phyloP scores from a whole-genome alignment of 2,888 invertebrate genomes.

The Rhagonycha fulva region DNA sequence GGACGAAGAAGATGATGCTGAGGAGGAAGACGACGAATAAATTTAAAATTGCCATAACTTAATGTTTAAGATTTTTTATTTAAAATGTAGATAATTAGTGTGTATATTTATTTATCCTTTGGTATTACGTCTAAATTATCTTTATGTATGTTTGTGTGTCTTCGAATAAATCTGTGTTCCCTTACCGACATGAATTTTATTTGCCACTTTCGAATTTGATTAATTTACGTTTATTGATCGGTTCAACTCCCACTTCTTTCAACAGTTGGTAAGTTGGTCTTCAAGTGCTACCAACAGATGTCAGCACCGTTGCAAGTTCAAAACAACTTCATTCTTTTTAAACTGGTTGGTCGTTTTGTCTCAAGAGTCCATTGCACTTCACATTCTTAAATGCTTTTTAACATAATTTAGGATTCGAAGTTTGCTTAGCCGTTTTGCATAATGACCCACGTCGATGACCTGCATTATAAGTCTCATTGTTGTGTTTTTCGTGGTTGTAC shows the following conservation, averaged over 20 bases:
- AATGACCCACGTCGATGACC: background rate
- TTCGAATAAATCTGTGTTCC: background rate
- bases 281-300: background rate
- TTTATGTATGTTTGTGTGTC: background rate
- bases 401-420: background rate
- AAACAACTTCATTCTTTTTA: background rate
- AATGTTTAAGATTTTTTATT: background rate
- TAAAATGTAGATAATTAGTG: slow-evolving; percentile 3
- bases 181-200: background rate
- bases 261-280: background rate
- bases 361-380: background rate
- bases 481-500: background rate
- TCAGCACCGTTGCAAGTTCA: background rate
- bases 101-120: background rate
- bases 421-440: background rate
- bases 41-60: slow-evolving; percentile 10
- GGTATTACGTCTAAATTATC: background rate
- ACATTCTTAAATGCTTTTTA: too few relatives aligned
- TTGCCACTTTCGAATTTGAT: background rate
- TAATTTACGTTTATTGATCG: background rate
- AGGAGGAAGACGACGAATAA: slow-evolving; percentile 48
- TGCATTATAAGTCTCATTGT: background rate
- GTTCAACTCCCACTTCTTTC: background rate
- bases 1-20: slow-evolving; percentile 44
- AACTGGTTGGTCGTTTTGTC: background rate